These are phyloP conservation scores for Sarotherodon lohbergeri DNA, from an alignment of 2,113 vertebrate genomes.

Conservation along the genomic window DNA sequence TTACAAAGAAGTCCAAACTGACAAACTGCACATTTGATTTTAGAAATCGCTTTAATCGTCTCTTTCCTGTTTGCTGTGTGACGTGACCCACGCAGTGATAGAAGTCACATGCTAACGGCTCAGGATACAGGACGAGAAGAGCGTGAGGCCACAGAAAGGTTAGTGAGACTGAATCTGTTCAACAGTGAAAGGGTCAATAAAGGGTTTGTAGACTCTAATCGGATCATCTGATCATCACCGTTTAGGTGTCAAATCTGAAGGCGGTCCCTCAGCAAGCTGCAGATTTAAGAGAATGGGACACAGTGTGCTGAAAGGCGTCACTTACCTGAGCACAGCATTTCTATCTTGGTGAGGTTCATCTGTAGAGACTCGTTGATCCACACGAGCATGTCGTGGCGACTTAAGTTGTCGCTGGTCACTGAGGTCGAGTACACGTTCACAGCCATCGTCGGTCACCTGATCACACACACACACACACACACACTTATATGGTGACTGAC, in stretches of 20 bases:
- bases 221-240: not conserved
- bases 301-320: fast-evolving
- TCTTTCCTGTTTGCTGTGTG: not conserved
- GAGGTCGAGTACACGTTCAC: constrained; percentile 98
- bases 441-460: constrained; percentile 83
- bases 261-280: fast-evolving
- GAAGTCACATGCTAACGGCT: not conserved
- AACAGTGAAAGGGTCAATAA: not conserved
- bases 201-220: not conserved
- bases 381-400: constrained; percentile 96
- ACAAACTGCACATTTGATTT: not conserved
- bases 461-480: not conserved
- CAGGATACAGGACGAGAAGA: not conserved
- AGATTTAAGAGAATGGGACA: not conserved
- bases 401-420: constrained; percentile 96
- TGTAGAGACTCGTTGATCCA: constrained; percentile 98
- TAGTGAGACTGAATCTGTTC: not conserved
- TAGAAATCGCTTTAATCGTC: fast-evolving
- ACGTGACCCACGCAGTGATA: not conserved
- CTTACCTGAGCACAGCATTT: constrained; percentile 93
- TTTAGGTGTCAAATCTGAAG: not conserved
- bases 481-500: not conserved
- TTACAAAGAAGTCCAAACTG: not conserved
- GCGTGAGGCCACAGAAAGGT: not conserved
- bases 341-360: constrained; percentile 91